phyloP scores from a whole-genome alignment of 2,888 invertebrate species.

The Leucophenga montana region DNA sequence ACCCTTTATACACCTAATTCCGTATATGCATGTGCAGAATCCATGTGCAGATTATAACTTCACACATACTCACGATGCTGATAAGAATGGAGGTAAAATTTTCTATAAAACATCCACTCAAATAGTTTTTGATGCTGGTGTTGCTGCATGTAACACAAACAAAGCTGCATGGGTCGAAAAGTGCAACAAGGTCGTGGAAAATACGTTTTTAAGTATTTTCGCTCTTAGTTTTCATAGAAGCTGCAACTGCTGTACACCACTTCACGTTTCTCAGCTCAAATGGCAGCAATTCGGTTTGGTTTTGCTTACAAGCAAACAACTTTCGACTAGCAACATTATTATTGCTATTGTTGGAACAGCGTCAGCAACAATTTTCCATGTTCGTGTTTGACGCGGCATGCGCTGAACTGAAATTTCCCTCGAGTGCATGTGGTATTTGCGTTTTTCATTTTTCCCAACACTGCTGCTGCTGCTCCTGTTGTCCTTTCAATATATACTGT shows the following conservation, averaged over 20 bases:
- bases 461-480: slow-evolving; percentile 23
- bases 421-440: slow-evolving; percentile 20
- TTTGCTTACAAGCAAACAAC: slow-evolving; percentile 5
- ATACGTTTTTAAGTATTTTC: slow-evolving; percentile 17
- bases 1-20: no score
- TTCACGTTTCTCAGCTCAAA: no score
- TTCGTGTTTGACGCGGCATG: slow-evolving; percentile 12
- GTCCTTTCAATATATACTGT: slow-evolving; percentile 52
- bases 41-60: no score
- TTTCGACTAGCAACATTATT: neutral
- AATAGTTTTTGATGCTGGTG: no score
- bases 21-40: no score
- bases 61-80: no score
- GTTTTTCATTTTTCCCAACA: slow-evolving; percentile 25
- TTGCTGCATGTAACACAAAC: no score
- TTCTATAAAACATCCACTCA: no score
- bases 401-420: slow-evolving; percentile 55
- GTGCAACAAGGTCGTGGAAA: slow-evolving; percentile 22
- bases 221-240: neutral
- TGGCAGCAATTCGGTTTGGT: slow-evolving; percentile 2
- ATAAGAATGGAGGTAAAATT: no score
- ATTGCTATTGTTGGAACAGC: neutral
- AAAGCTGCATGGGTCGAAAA: neutral
- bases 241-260: no score
- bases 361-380: slow-evolving; percentile 24